These are phyloP conservation scores for Python bivittatus DNA, from an alignment of 2,113 vertebrate species.

Conservation along the genomic window DNA sequence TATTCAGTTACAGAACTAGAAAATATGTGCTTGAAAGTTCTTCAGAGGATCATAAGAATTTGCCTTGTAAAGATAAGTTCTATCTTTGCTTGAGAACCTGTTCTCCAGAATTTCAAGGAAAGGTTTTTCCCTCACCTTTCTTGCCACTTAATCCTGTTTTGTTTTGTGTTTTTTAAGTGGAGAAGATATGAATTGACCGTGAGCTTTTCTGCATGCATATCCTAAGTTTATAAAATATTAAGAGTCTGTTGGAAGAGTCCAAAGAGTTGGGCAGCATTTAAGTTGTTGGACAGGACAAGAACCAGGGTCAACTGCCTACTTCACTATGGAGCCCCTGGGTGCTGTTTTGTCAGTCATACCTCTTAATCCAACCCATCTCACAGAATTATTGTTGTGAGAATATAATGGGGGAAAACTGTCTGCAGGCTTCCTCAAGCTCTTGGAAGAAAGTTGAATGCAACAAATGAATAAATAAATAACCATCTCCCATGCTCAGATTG, in stretches of 20 bases:
- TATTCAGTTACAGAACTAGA: not conserved
- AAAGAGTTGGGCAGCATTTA: not conserved
- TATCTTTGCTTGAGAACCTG: not conserved
- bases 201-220: not conserved
- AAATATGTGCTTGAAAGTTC: not conserved
- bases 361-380: too few relatives aligned
- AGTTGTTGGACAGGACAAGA: not conserved
- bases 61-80: too few relatives aligned
- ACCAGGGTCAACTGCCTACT: not conserved
- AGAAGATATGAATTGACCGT: not conserved
- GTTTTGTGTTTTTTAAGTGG: not conserved
- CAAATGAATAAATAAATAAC: too few relatives aligned
- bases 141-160: not conserved
- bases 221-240: not conserved
- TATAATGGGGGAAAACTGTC: too few relatives aligned
- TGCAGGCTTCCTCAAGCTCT: too few relatives aligned
- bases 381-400: too few relatives aligned
- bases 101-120: not conserved
- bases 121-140: not conserved
- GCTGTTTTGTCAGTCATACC: not conserved
- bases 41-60: not conserved
- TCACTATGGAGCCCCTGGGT: not conserved
- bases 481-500: too few relatives aligned
- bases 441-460: too few relatives aligned
- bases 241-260: not conserved